Conservation (phyloP, 1,140 invertebrate genomes). For the Phocides pigmalion region DNA sequence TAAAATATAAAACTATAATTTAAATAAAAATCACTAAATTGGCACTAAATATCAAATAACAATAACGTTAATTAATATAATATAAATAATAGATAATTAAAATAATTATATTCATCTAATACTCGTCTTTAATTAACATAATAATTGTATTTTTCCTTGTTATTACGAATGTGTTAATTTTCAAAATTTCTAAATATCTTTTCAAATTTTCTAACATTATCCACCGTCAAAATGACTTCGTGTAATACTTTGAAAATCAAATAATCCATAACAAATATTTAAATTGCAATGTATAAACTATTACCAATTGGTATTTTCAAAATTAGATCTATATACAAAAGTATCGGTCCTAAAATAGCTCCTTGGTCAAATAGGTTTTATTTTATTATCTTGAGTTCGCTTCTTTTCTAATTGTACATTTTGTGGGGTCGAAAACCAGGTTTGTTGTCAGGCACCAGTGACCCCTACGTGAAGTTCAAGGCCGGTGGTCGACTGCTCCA, state of each 20-base stretch:
- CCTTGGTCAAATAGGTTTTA: constrained; percentile 49
- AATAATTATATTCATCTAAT: too few relatives aligned
- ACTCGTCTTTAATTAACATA: too few relatives aligned
- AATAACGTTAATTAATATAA: background rate
- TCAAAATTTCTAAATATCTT: too few relatives aligned
- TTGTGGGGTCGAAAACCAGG: constrained; percentile 79
- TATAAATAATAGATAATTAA: too few relatives aligned
- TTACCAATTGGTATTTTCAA: background rate
- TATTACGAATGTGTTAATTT: too few relatives aligned
- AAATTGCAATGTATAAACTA: background rate
- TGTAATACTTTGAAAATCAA: background rate
- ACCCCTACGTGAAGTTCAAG: constrained; percentile 99
- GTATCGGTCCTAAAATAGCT: constrained; percentile 19
- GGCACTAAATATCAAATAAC: background rate
- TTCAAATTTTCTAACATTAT: too few relatives aligned
- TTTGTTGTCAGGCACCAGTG: constrained; percentile 93
- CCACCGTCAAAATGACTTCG: background rate
- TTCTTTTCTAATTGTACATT: constrained; percentile 73
- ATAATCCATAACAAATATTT: background rate
- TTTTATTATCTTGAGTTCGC: constrained; percentile 64
- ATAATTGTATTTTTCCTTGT: too few relatives aligned
- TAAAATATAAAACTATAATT: background rate
- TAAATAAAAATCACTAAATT: background rate
- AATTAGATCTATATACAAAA: background rate
- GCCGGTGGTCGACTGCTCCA: constrained; percentile 94